phyloP scores from a whole-genome alignment of 2,113 vertebrate genomes.

The Lipotes vexillifer region DNA sequence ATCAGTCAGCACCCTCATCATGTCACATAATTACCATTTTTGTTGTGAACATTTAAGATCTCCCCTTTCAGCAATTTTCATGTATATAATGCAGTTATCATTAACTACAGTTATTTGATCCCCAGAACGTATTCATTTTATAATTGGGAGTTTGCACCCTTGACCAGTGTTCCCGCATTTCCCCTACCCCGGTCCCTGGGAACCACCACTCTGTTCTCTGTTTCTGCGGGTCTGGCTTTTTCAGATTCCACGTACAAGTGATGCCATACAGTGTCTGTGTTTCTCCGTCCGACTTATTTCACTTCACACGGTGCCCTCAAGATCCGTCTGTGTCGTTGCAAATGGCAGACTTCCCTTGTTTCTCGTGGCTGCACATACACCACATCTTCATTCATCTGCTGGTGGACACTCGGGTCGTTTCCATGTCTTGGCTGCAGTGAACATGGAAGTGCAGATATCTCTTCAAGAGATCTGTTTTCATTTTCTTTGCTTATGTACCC shows the following conservation, averaged over 20 bases:
- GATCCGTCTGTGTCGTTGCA: background rate
- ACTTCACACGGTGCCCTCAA: background rate
- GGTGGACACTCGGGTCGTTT: background rate
- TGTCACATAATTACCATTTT: accelerated
- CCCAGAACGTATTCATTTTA: background rate
- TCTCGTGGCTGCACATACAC: accelerated
- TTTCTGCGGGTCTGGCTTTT: background rate
- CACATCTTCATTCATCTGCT: too few relatives aligned
- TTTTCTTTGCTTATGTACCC: background rate
- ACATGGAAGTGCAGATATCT: background rate
- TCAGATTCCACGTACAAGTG: background rate
- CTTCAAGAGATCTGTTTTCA: background rate
- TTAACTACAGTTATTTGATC: background rate
- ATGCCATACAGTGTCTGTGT: accelerated
- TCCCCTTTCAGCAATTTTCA: background rate
- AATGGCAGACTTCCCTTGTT: background rate
- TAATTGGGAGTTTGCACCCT: background rate
- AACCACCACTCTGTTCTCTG: background rate
- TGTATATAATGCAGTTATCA: background rate
- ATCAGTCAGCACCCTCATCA: background rate
- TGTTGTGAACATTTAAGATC: background rate
- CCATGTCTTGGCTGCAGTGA: background rate
- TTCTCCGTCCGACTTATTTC: background rate
- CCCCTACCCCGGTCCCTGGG: background rate
- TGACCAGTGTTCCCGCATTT: background rate